phyloP scores from a whole-genome alignment of 2,797 vertebrate species.

The Crocidura indochinensis region DNA sequence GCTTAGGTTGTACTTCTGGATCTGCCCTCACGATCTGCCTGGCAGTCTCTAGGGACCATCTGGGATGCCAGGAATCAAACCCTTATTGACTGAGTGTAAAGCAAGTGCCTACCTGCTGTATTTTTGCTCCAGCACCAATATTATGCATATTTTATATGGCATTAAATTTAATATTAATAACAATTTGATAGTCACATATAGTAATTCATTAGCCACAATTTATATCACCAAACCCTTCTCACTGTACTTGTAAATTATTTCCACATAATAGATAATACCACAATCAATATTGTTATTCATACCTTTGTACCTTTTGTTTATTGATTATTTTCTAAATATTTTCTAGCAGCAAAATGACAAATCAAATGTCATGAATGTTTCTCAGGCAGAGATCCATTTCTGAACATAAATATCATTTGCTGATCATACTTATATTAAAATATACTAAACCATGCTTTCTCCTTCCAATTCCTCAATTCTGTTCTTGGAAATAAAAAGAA shows the following conservation, averaged over 20 bases:
- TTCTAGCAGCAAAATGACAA: slow-evolving; percentile 40
- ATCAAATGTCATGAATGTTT: slow-evolving; percentile 1
- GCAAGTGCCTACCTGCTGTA: too few species aligned
- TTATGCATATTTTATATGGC: slow-evolving; percentile 2
- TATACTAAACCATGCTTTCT: not conserved
- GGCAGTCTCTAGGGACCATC: too few species aligned
- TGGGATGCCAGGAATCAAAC: too few species aligned
- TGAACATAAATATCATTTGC: not conserved
- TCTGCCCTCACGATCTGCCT: too few species aligned
- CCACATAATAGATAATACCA: slow-evolving; percentile 2
- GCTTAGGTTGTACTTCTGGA: too few species aligned
- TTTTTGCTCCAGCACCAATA: too few species aligned
- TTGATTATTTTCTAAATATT: slow-evolving; percentile 32
- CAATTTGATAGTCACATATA: not conserved
- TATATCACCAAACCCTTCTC: slow-evolving; percentile 17
- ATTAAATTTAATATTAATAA: slow-evolving; percentile 27
- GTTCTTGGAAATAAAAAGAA: slow-evolving; percentile 62
- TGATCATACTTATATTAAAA: not conserved
- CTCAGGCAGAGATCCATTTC: not conserved
- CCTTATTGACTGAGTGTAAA: too few species aligned
- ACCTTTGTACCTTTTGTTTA: slow-evolving; percentile 29
- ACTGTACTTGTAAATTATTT: slow-evolving; percentile 2
- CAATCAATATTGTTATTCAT: not conserved
- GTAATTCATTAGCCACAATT: not conserved
- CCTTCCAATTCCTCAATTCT: slow-evolving; percentile 50